Evolutionary conservation across 2,113 vertebrate genomes (phyloP).

Genomic region (Rhodinocichla rosea): DNA sequence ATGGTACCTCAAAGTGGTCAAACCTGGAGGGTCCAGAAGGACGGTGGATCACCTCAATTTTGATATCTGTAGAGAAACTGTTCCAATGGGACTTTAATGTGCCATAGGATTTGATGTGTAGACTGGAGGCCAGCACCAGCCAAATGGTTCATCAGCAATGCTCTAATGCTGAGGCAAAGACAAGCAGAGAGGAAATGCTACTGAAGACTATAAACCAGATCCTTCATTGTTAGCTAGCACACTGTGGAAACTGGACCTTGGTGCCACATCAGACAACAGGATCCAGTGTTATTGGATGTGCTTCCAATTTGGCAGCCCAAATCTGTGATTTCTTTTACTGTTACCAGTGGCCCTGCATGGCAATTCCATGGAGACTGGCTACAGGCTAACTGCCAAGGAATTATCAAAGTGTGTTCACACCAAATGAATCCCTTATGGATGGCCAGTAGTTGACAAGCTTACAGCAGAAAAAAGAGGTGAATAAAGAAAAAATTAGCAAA

Average conservation of each 20-base stretch:
- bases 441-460: not conserved
- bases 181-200: not conserved
- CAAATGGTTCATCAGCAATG: not conserved
- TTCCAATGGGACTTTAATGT: not conserved
- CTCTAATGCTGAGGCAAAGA: not conserved
- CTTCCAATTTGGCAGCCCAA: not conserved
- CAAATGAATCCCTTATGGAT: not conserved
- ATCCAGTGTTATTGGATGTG: not conserved
- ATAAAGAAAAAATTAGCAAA: not conserved
- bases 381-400: not conserved
- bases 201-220: not conserved
- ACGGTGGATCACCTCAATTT: not conserved
- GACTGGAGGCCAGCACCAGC: not conserved
- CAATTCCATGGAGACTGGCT: not conserved
- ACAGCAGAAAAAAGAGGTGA: not conserved
- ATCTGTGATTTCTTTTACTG: not conserved
- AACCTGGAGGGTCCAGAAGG: not conserved
- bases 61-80: not conserved
- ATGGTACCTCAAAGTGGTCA: not conserved
- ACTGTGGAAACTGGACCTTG: not conserved
- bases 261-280: not conserved
- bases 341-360: not conserved
- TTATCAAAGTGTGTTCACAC: not conserved
- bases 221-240: not conserved
- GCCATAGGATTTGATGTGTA: not conserved